A percentile compares a stretch with the other conserved stretches of the same genome.
These are phyloP conservation scores for Drosophila pruinosa DNA, from an alignment of 1,140 invertebrate species.

Conservation along the genomic window DNA sequence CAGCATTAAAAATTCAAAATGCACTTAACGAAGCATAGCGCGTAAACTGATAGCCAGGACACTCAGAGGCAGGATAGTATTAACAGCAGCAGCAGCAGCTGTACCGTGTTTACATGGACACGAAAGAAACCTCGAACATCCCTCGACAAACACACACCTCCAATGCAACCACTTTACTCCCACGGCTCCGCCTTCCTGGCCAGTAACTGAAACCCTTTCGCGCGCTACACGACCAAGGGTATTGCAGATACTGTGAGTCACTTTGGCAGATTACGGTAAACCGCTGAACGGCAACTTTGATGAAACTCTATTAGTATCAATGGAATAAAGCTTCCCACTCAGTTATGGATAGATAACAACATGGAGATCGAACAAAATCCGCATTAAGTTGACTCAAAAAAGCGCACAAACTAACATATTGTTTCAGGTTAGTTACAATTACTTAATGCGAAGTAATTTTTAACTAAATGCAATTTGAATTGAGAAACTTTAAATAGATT, in stretches of 20 bases:
- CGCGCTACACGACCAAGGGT: conserved; percentile 11
- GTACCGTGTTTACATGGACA: conserved; percentile 34
- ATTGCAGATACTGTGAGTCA: conserved; percentile 7
- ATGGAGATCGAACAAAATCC: background rate
- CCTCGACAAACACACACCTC: background rate
- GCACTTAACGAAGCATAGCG: conserved; percentile 79
- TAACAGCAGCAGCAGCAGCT: background rate
- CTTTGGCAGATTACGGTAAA: conserved; percentile 30
- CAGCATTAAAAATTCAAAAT: conserved; percentile 79
- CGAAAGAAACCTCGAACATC: background rate
- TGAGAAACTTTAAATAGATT: too few relatives aligned
- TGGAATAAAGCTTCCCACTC: background rate
- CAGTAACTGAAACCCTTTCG: conserved; percentile 34
- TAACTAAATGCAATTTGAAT: too few relatives aligned
- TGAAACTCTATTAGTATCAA: conserved; percentile 13
- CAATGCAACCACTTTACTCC: background rate
- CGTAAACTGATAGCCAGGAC: conserved; percentile 73
- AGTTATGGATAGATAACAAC: background rate
- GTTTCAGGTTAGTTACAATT: background rate
- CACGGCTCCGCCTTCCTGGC: background rate
- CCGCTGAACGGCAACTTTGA: conserved; percentile 20
- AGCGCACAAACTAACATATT: background rate
- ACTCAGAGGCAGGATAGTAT: too few relatives aligned
- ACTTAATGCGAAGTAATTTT: too few relatives aligned
- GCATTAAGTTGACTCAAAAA: background rate